phyloP scores from a whole-genome alignment of 2,797 vertebrate species.

The Chaetodon trifasciatus region DNA sequence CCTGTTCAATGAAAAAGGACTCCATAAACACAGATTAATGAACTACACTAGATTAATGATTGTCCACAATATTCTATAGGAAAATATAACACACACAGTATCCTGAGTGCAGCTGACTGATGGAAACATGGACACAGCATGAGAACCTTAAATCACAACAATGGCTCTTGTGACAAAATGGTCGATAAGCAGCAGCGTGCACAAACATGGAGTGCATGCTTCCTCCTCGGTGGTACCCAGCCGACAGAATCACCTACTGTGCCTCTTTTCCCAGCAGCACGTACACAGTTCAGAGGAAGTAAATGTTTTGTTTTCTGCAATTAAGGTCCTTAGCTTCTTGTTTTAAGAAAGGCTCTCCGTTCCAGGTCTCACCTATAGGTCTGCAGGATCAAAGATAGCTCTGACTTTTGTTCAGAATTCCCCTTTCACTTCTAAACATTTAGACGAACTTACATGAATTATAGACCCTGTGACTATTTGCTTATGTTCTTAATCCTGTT shows the following conservation, averaged over 20 bases:
- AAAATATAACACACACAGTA: not conserved
- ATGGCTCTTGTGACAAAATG: constrained; percentile 38
- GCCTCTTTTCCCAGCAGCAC: constrained; percentile 59
- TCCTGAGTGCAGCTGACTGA: not conserved
- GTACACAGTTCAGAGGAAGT: constrained; percentile 70
- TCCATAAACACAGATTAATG: too few species aligned
- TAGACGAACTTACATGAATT: constrained; percentile 49
- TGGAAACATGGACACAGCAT: constrained; percentile 17
- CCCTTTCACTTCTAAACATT: constrained; percentile 57
- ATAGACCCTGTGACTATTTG: constrained; percentile 56
- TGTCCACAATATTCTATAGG: too few species aligned
- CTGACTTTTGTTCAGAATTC: constrained; percentile 58
- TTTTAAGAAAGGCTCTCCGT: constrained; percentile 25
- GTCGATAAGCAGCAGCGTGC: constrained; percentile 28
- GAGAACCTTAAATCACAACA: constrained; percentile 44
- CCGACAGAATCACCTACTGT: constrained; percentile 34
- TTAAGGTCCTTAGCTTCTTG: constrained; percentile 61
- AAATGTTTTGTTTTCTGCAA: constrained; percentile 77
- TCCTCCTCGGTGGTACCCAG: constrained; percentile 44
- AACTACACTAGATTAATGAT: too few species aligned
- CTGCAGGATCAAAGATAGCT: constrained; percentile 47
- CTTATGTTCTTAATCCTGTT: constrained; percentile 60
- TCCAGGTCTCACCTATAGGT: constrained; percentile 48
- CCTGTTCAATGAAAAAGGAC: not conserved
- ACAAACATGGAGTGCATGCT: constrained; percentile 42